phyloP scores from a whole-genome alignment of 2,113 vertebrate genomes.

The Ophthalmotilapia sp. region DNA sequence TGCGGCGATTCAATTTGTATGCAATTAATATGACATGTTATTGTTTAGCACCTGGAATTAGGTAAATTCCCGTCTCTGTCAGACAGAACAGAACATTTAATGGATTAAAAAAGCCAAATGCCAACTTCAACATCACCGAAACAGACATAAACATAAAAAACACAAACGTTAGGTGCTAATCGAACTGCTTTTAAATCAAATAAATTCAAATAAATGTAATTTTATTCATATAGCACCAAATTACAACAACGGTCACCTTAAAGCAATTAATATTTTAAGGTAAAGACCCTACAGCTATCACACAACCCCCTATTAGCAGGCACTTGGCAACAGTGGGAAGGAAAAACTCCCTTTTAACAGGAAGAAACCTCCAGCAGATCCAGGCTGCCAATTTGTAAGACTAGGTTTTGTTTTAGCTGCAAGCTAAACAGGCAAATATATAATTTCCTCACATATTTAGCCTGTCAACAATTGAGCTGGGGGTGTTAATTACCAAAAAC shows the following conservation, averaged over 20 bases:
- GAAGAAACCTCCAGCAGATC: neutral
- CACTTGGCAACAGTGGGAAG: neutral
- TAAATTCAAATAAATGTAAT: neutral
- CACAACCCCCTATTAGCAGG: neutral
- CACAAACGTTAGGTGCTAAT: neutral
- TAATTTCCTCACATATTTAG: neutral
- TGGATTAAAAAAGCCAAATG: neutral
- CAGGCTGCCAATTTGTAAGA: neutral
- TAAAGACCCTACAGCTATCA: neutral
- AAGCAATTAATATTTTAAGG: neutral
- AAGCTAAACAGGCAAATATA: neutral
- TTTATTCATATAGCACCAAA: neutral
- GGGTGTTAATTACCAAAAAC: neutral
- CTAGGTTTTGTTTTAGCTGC: neutral
- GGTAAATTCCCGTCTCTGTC: neutral
- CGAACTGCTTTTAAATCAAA: neutral
- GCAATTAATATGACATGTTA: constrained; percentile 29
- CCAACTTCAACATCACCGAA: neutral
- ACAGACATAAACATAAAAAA: neutral
- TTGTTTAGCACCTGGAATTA: constrained; percentile 5
- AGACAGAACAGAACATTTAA: neutral
- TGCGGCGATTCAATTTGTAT: constrained; percentile 27
- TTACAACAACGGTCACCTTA: neutral
- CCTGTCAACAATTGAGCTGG: neutral
- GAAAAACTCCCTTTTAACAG: neutral